Conservation (phyloP, 2,888 invertebrate species). For the Ophioninae sp. region DNA sequence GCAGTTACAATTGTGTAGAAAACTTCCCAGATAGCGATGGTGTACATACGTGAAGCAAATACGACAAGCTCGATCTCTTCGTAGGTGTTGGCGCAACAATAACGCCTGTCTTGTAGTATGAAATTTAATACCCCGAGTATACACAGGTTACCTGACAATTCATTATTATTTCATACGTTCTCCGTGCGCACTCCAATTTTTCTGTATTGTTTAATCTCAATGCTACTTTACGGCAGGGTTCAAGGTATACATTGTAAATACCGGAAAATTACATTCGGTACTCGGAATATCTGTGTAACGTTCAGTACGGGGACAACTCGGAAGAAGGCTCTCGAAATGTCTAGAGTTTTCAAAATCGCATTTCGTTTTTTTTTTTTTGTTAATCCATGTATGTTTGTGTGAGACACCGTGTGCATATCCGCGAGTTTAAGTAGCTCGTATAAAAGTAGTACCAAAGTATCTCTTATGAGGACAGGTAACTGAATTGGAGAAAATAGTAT, state of each 20-base stretch:
- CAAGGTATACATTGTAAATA: slow-evolving; percentile 38
- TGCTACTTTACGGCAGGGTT: slow-evolving; percentile 57
- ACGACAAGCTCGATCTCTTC: slow-evolving; percentile 20
- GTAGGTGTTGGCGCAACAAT: slow-evolving; percentile 59
- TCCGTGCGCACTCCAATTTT: slow-evolving; percentile 34
- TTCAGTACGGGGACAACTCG: not conserved
- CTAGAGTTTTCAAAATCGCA: not conserved
- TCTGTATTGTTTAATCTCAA: slow-evolving; percentile 55
- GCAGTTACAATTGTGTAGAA: not conserved
- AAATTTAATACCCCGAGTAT: slow-evolving; percentile 41
- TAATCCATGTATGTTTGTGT: not conserved
- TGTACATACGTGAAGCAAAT: slow-evolving; percentile 27
- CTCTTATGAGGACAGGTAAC: slow-evolving; percentile 15
- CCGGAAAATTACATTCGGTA: not conserved
- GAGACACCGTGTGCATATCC: not conserved
- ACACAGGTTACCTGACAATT: slow-evolving; percentile 28
- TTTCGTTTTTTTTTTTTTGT: not conserved
- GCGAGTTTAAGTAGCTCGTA: slow-evolving; percentile 36
- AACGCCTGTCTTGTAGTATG: slow-evolving; percentile 28
- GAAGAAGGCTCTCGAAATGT: not conserved
- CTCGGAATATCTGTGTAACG: not conserved
- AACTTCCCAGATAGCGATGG: slow-evolving; percentile 23
- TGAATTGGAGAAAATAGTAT: slow-evolving; percentile 14
- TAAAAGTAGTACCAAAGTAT: slow-evolving; percentile 38
- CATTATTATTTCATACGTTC: slow-evolving; percentile 49